phyloP scores from a whole-genome alignment of 2,888 invertebrate genomes.

The Anorthoa munda region DNA sequence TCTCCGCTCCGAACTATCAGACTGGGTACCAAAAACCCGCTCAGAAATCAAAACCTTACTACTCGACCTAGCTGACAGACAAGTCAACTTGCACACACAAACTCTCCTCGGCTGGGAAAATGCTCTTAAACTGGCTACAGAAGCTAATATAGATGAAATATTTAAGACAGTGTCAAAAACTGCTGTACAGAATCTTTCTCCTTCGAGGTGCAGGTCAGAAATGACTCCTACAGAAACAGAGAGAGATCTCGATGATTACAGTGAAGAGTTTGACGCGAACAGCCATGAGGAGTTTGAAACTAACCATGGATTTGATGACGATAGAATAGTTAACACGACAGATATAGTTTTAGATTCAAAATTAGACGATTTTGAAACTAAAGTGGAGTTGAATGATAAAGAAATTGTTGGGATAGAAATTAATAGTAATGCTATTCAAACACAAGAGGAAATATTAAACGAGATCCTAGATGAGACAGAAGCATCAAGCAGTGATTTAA shows the following conservation, averaged over 20 bases:
- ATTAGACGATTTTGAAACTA: conserved; percentile 38
- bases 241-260: conserved; percentile 78
- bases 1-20: conserved; percentile 82
- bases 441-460: conserved; percentile 56
- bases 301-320: conserved; percentile 35
- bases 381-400: conserved; percentile 34
- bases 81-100: conserved; percentile 79
- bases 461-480: conserved; percentile 65
- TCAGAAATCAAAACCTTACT: conserved; percentile 80
- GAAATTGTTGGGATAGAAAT: conserved; percentile 6
- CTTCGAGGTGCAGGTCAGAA: conserved; percentile 75
- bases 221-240: conserved; percentile 77
- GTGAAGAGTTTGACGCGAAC: conserved; percentile 67
- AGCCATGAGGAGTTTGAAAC: conserved; percentile 55
- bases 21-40: conserved; percentile 85
- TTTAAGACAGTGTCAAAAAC: conserved; percentile 87
- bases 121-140: conserved; percentile 79
- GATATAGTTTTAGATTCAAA: conserved; percentile 30
- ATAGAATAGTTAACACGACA: conserved; percentile 18
- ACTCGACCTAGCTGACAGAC: conserved; percentile 81
- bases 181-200: conserved; percentile 84
- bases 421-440: conserved; percentile 32
- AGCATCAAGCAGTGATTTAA: conserved; percentile 50
- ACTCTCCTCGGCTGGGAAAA: conserved; percentile 81
- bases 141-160: conserved; percentile 75